Conservation (phyloP, 2,888 invertebrate species). For the Pediacus dermestoides region DNA sequence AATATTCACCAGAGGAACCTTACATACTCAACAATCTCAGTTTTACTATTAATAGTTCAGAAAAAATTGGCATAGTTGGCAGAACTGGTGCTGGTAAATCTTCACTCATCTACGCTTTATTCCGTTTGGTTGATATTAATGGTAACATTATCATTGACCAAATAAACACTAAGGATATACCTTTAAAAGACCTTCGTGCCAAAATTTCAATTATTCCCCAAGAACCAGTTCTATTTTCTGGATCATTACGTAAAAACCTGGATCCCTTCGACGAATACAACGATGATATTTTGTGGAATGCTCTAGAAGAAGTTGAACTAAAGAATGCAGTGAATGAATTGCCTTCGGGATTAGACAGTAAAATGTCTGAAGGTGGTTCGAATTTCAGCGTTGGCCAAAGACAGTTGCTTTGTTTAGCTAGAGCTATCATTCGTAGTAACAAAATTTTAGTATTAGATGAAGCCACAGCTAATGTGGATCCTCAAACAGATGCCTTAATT, state of each 20-base stretch:
- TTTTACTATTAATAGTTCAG: conserved; percentile 58
- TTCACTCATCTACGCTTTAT: conserved; percentile 70
- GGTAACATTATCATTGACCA: conserved; percentile 81
- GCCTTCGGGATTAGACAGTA: conserved; percentile 61
- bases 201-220: conserved; percentile 83
- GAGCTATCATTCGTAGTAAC: conserved; percentile 55
- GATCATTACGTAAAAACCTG: conserved; percentile 80
- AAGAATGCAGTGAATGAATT: conserved; percentile 64
- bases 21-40: conserved; percentile 70
- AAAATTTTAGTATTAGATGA: conserved; percentile 55
- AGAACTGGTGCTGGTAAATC: conserved; percentile 82
- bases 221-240: conserved; percentile 82
- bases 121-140: conserved; percentile 72
- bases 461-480: conserved; percentile 80
- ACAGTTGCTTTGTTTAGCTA: conserved; percentile 67
- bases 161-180: conserved; percentile 64
- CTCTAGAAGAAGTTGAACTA: conserved; percentile 77
- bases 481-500: conserved; percentile 71
- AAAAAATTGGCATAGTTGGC: conserved; percentile 76
- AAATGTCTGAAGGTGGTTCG: conserved; percentile 69
- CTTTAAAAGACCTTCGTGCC: conserved; percentile 69
- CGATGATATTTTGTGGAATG: conserved; percentile 78
- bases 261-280: conserved; percentile 82
- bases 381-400: conserved; percentile 54
- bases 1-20: conserved; percentile 67